Base-by-base conservation (phyloP, 1,140 invertebrate species). In the Bombus picipes region DNA sequence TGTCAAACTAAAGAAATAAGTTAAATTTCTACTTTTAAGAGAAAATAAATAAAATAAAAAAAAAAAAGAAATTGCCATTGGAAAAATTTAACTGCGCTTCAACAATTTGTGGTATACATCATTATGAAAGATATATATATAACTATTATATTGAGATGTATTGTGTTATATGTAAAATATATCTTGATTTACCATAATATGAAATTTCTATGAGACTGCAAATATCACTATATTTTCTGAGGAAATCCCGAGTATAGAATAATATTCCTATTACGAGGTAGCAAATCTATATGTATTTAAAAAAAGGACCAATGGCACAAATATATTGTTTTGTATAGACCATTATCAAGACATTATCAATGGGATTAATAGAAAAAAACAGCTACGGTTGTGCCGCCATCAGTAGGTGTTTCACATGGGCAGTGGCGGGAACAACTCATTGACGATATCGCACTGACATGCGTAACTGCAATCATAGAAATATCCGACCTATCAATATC, bases 361-460 rank as follows among this genome's bases (percentile, higher is more conserved):
- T 70, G 76, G 68, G 32, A 73, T 47, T 72, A 85, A 78, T 84
- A 78, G 28, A 66, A 79, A 75, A 65, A 90, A 83, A 70, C 71
- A 93, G 90, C 83, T 91, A 92, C 91, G 91, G 92, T 92, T 91
- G 85, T 92, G 92, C 81, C 83, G 89, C 87, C 86, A 93, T 93
- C 91, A 91, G 90, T 89, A 87, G 90, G 90, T 87, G 76, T 88
- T 89, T 89, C 87, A 81, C 85, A 81, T 92, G 88, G 88, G 95
- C 94, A 97, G 94, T 94, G 96, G 96, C 93, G 98, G 98, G 96
- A 98, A 98, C 95, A 98, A 97, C 95, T 98, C 98, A 97, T 98
- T 97, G 96, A 98, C 97, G 95, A 98, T 97, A 96, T 97, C 96
- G 96, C 97, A 98, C 96, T 98, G 98, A 96, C 97, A 97, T 96